phyloP scores from a whole-genome alignment of 2,888 invertebrate genomes.

The Amaurobius ferox region DNA sequence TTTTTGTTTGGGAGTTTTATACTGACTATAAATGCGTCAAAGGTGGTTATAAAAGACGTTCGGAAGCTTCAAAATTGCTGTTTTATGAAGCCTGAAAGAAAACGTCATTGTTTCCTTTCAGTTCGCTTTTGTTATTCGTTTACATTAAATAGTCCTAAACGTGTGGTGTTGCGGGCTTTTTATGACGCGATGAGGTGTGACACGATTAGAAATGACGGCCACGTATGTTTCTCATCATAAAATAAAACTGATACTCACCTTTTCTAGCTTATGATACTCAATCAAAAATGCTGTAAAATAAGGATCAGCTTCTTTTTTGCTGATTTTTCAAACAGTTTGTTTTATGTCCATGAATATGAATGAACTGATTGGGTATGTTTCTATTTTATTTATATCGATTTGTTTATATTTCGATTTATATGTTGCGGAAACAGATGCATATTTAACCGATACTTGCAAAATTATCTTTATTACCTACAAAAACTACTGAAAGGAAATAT shows the following conservation, averaged over 20 bases:
- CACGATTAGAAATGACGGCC: constrained; percentile 50
- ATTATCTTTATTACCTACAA: too few relatives aligned
- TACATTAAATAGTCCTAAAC: constrained; percentile 41
- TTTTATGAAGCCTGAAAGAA: constrained; percentile 60
- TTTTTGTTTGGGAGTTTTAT: constrained; percentile 24
- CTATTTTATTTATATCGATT: too few relatives aligned
- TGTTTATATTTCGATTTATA: too few relatives aligned
- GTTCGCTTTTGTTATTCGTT: background rate
- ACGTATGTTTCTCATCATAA: background rate
- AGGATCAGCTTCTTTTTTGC: too few relatives aligned
- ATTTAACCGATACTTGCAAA: too few relatives aligned
- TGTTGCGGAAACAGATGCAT: too few relatives aligned
- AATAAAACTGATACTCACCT: background rate
- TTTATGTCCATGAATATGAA: too few relatives aligned
- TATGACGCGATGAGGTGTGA: constrained; percentile 52
- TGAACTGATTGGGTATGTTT: too few relatives aligned
- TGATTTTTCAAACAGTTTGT: too few relatives aligned
- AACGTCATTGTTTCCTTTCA: constrained; percentile 37
- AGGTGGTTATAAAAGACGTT: constrained; percentile 27
- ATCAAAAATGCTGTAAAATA: too few relatives aligned
- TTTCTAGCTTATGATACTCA: too few relatives aligned
- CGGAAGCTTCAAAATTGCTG: constrained; percentile 41
- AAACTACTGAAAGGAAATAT: too few relatives aligned
- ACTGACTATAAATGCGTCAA: constrained; percentile 50
- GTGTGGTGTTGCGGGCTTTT: constrained; percentile 22